Percentiles rank a stretch among this genome's conserved stretches.
Evolutionary conservation across 2,113 vertebrate species (phyloP).

Genomic region (Lethenteron reissneri): DNA sequence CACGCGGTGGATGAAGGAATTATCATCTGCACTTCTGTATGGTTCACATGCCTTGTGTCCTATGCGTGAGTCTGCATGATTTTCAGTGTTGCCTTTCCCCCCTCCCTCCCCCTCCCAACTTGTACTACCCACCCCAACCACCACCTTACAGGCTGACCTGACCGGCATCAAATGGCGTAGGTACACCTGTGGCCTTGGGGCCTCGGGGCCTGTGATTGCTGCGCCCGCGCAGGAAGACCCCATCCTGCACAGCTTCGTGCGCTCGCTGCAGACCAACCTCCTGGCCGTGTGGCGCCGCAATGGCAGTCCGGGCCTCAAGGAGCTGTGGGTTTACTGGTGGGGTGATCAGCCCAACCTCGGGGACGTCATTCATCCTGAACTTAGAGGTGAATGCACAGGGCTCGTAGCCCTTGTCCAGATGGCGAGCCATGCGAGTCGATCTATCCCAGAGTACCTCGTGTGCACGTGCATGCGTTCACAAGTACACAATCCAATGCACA

Average conservation of each 20-base stretch:
- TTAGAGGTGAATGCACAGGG: conserved; percentile 46
- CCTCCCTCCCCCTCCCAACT: too few species aligned
- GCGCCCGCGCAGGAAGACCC: conserved; percentile 91
- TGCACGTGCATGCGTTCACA: too few species aligned
- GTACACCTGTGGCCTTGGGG: conserved; percentile 74
- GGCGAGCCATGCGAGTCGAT: neutral
- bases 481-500: conserved; percentile 3
- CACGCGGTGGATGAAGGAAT: too few species aligned
- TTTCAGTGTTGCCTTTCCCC: too few species aligned
- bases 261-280: conserved; percentile 81
- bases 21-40: too few species aligned
- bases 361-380: conserved; percentile 75
- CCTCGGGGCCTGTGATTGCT: conserved; percentile 86
- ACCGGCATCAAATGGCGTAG: conserved; percentile 99
- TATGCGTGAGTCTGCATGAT: too few species aligned
- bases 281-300: conserved; percentile 88
- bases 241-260: conserved; percentile 86
- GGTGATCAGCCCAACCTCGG: conserved; percentile 73
- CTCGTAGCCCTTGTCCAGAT: too few species aligned
- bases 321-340: conserved; percentile 99
- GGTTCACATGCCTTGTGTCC: too few species aligned
- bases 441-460: neutral
- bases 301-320: conserved; percentile 62
- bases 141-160: conserved; percentile 48
- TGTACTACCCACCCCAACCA: too few species aligned